A percentile compares a stretch with the other conserved stretches of the same genome.
phyloP scores from a whole-genome alignment of 1,140 invertebrate genomes.

The Pantala flavescens region DNA sequence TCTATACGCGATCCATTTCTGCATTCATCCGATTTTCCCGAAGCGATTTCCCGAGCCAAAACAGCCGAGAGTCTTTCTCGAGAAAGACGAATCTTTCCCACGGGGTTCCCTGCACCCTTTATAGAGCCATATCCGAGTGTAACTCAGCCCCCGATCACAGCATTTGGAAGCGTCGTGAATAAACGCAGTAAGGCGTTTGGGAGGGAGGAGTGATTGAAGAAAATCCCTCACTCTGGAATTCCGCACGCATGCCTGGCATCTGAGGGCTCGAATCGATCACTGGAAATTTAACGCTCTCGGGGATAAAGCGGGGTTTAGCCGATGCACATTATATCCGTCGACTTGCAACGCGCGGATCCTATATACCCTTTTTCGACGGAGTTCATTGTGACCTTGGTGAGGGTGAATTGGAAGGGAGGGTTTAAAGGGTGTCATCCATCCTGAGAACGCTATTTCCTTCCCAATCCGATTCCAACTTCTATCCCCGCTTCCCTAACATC shows the following conservation, averaged over 20 bases:
- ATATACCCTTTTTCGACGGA: neutral
- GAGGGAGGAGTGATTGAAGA: neutral
- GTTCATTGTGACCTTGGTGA: neutral
- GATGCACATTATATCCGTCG: neutral
- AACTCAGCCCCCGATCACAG: too few relatives aligned
- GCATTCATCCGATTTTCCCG: too few relatives aligned
- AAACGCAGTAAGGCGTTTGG: neutral
- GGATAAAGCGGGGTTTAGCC: neutral
- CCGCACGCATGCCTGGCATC: neutral
- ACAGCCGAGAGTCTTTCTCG: too few relatives aligned
- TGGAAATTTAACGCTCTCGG: neutral
- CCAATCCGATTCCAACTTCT: neutral
- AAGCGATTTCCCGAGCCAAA: too few relatives aligned
- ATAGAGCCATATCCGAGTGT: too few relatives aligned
- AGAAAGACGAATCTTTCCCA: too few relatives aligned
- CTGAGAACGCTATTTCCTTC: neutral
- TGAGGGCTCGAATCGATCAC: neutral
- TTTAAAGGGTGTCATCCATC: neutral
- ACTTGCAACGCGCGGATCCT: neutral
- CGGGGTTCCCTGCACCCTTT: too few relatives aligned
- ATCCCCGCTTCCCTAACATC: neutral
- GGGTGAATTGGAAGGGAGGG: neutral
- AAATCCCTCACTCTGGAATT: constrained; percentile 9
- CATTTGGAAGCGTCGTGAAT: neutral
- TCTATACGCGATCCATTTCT: too few relatives aligned